A percentile compares a stretch with the other conserved stretches of the same genome.
These are phyloP conservation scores for Diarsia mendica DNA, from an alignment of 2,888 invertebrate genomes.

Conservation along the genomic window DNA sequence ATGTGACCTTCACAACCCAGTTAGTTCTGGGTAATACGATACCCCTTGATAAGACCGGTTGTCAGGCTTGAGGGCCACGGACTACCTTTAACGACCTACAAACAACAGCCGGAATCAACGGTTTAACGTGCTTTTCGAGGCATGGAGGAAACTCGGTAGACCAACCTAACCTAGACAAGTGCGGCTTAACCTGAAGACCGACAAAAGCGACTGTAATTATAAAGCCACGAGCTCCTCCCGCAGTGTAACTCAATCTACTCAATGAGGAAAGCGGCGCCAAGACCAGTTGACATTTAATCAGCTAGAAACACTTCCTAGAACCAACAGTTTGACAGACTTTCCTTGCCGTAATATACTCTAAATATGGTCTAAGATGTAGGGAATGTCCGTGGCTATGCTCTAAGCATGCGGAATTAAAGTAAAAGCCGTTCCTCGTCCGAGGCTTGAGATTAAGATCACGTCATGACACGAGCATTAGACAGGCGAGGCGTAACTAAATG, in stretches of 20 bases:
- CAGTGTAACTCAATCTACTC: not conserved
- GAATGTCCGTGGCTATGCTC: conserved; percentile 28
- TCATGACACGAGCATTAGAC: conserved; percentile 60
- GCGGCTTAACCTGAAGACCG: not conserved
- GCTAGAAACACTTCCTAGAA: not conserved
- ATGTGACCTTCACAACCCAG: too few species aligned
- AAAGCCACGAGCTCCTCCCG: not conserved
- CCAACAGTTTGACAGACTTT: conserved; percentile 34
- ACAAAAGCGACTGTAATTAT: not conserved
- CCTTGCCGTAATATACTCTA: conserved; percentile 10
- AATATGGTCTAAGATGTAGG: conserved; percentile 27
- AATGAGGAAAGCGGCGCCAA: not conserved
- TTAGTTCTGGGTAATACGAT: too few species aligned
- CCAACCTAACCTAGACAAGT: not conserved
- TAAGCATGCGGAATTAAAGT: conserved; percentile 50
- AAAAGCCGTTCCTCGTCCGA: conserved; percentile 38
- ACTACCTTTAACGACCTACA: too few species aligned
- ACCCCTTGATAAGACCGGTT: not conserved
- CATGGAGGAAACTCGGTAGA: not conserved
- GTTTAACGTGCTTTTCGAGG: too few species aligned
- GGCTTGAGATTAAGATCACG: conserved; percentile 68
- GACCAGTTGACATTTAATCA: not conserved
- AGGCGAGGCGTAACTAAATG: conserved; percentile 65
- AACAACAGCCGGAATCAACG: too few species aligned
- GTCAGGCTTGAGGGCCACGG: too few species aligned